Percentiles rank a stretch among this genome's conserved stretches.
Evolutionary conservation across 2,113 vertebrate genomes (phyloP).

Genomic region (Abramis brama): DNA sequence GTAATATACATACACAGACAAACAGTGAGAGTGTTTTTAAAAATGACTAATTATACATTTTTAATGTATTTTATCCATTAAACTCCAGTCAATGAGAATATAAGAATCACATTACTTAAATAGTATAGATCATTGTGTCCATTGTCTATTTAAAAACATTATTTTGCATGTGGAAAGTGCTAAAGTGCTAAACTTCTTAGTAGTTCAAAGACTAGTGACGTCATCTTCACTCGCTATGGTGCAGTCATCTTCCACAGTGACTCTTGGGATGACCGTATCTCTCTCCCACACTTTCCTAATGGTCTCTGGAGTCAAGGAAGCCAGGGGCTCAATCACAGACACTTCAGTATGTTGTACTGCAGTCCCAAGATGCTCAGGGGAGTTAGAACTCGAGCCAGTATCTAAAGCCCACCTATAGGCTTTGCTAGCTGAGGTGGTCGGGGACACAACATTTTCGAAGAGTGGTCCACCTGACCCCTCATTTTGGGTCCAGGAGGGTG

Average conservation of each 20-base stretch:
- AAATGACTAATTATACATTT: neutral
- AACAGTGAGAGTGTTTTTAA: neutral
- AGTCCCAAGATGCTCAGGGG: conserved; percentile 75
- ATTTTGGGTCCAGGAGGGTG: conserved; percentile 67
- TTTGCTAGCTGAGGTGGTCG: conserved; percentile 49
- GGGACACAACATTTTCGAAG: conserved; percentile 14
- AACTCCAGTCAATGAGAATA: neutral
- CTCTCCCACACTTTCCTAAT: conserved; percentile 48
- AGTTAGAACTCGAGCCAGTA: conserved; percentile 77
- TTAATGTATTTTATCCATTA: neutral
- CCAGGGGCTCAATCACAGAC: conserved; percentile 45
- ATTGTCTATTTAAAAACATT: neutral
- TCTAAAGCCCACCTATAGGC: conserved; percentile 66
- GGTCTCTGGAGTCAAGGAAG: conserved; percentile 39
- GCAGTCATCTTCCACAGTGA: conserved; percentile 72
- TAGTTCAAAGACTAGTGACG: conserved; percentile 82
- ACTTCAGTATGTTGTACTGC: conserved; percentile 63
- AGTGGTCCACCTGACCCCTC: conserved; percentile 33
- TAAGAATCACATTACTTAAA: neutral
- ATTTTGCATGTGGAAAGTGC: conserved; percentile 10
- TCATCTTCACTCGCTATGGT: conserved; percentile 78
- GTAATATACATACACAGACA: too few species aligned
- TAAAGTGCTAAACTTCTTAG: neutral
- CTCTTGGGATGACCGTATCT: conserved; percentile 56
- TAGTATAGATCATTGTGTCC: neutral